These are phyloP conservation scores for Boulengeromyrus knoepffleri DNA, from an alignment of 2,113 vertebrate genomes.

Conservation along the genomic window DNA sequence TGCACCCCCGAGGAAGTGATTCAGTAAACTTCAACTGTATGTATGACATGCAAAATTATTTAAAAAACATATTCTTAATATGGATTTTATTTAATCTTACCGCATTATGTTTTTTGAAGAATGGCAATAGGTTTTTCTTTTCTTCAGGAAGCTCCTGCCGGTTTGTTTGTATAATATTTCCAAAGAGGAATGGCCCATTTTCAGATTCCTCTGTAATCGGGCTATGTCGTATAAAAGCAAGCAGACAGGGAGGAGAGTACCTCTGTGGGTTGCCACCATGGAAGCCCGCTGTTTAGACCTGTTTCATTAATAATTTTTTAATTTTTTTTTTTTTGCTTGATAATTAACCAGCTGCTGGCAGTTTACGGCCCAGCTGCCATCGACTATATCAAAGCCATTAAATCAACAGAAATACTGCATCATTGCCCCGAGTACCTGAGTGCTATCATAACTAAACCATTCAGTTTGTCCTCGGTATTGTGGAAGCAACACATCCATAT, in stretches of 20 bases:
- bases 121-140: background rate
- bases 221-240: background rate
- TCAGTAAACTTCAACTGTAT: background rate
- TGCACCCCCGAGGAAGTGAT: background rate
- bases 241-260: background rate
- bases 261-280: background rate
- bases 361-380: background rate
- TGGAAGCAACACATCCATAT: background rate
- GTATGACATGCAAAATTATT: background rate
- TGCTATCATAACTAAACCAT: background rate
- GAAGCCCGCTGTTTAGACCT: background rate
- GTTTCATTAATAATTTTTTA: background rate
- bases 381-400: background rate
- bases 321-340: background rate
- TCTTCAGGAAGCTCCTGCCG: background rate
- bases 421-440: background rate
- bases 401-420: background rate
- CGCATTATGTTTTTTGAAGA: background rate
- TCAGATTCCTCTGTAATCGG: background rate
- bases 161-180: background rate
- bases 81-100: background rate
- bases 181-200: background rate
- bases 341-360: background rate
- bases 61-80: background rate
- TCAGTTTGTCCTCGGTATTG: background rate